These are phyloP conservation scores for Deilephila elpenor DNA, from an alignment of 2,888 invertebrate genomes.

Conservation along the genomic window DNA sequence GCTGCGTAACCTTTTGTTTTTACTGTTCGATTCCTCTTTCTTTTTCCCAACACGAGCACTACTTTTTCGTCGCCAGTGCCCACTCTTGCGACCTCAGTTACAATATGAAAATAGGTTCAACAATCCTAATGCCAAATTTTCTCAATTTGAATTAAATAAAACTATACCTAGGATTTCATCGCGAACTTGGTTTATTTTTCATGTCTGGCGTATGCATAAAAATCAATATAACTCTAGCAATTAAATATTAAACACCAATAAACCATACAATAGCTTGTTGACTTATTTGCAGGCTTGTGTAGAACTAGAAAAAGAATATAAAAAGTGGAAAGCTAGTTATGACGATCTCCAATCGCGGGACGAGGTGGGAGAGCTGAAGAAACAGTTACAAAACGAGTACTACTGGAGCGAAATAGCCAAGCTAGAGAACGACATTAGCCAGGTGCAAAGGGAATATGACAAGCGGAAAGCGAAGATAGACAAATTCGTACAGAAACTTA, in stretches of 20 bases:
- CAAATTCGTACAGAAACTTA: constrained; percentile 65
- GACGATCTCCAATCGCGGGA: constrained; percentile 83
- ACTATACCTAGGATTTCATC: no score
- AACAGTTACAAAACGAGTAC: constrained; percentile 83
- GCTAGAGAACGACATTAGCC: constrained; percentile 60
- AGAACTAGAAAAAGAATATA: constrained; percentile 75
- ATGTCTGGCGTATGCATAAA: no score
- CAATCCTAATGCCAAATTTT: no score
- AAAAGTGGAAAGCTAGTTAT: constrained; percentile 82
- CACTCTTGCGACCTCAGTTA: no score
- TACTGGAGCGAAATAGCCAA: constrained; percentile 80
- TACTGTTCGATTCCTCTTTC: no score
- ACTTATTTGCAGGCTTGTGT: constrained; percentile 59
- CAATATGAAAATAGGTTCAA: no score
- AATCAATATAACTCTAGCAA: no score
- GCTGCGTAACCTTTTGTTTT: no score
- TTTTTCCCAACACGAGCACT: no score
- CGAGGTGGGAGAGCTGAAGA: constrained; percentile 75
- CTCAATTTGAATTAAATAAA: no score
- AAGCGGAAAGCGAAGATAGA: constrained; percentile 73
- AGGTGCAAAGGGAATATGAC: constrained; percentile 72
- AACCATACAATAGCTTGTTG: background rate
- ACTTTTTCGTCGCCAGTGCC: no score
- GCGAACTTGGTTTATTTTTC: no score
- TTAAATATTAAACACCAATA: background rate